These are phyloP conservation scores for Pseudopodoces humilis DNA, from an alignment of 2,113 vertebrate genomes.

Conservation along the genomic window DNA sequence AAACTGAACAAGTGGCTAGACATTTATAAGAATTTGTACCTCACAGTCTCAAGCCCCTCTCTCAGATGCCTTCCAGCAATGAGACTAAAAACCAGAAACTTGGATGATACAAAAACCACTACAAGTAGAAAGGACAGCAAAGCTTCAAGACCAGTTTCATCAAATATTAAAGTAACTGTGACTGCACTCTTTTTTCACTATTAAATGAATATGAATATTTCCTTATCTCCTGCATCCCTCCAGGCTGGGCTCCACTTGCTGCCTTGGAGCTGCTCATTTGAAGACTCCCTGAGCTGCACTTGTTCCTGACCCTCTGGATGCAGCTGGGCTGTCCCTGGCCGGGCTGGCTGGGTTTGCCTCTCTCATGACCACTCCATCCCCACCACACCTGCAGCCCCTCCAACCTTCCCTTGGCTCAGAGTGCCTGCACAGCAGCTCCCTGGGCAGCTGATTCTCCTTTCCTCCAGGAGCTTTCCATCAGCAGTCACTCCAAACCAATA, in stretches of 20 bases:
- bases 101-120: not conserved
- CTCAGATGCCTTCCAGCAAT: accelerated
- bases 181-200: not conserved
- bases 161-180: not conserved
- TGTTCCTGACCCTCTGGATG: not conserved
- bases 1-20: not conserved
- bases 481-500: not conserved
- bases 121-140: not conserved
- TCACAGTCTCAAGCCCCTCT: not conserved
- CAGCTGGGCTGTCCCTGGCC: not conserved
- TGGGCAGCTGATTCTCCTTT: not conserved
- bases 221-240: not conserved
- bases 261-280: not conserved
- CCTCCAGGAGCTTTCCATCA: not conserved
- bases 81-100: not conserved
- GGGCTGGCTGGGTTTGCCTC: not conserved
- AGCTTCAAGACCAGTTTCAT: not conserved
- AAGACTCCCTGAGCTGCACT: not conserved
- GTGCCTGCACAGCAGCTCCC: not conserved
- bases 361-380: not conserved
- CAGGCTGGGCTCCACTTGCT: not conserved
- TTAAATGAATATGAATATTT: not conserved
- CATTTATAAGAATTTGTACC: not conserved
- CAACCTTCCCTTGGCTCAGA: not conserved
- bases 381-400: not conserved